phyloP scores from a whole-genome alignment of 2,113 vertebrate genomes.

The Pelusios castaneus region DNA sequence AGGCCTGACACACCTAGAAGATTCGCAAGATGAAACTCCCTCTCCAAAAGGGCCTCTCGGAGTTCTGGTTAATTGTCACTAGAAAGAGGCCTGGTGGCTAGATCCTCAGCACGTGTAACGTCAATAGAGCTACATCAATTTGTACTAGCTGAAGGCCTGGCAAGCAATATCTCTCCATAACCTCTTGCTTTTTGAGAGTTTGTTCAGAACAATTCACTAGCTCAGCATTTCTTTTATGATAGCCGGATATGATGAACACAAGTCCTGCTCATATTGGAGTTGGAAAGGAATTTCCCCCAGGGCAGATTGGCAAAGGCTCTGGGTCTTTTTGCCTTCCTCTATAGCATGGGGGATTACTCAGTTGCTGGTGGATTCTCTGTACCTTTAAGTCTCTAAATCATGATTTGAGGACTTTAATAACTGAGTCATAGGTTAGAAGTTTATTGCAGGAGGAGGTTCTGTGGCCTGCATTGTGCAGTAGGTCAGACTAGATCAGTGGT shows the following conservation, averaged over 20 bases:
- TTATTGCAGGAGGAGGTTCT: no score
- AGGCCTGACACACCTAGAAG: conserved; percentile 29
- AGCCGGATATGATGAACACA: conserved; percentile 61
- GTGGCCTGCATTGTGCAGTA: no score
- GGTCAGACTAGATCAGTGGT: no score
- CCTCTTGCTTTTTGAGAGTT: conserved; percentile 67
- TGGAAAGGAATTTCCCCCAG: no score
- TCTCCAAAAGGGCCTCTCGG: conserved; percentile 15
- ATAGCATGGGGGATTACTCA: no score
- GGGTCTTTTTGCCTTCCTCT: no score
- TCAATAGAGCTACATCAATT: conserved; percentile 19
- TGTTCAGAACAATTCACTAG: conserved; percentile 60
- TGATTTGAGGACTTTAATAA: no score
- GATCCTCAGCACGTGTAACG: conserved; percentile 50
- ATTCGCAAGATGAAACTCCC: conserved; percentile 31
- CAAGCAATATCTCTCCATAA: conserved; percentile 63
- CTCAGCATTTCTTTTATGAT: conserved; percentile 52
- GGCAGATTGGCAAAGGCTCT: no score
- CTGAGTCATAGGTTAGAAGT: background rate
- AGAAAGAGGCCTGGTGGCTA: conserved; percentile 61
- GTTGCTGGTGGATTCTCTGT: no score
- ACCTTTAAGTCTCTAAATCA: no score
- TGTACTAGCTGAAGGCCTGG: conserved; percentile 55
- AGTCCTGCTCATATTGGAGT: conserved; percentile 10
- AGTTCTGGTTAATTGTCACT: conserved; percentile 58